Conservation (phyloP, 2,888 invertebrate species). For the Phortica magna region DNA sequence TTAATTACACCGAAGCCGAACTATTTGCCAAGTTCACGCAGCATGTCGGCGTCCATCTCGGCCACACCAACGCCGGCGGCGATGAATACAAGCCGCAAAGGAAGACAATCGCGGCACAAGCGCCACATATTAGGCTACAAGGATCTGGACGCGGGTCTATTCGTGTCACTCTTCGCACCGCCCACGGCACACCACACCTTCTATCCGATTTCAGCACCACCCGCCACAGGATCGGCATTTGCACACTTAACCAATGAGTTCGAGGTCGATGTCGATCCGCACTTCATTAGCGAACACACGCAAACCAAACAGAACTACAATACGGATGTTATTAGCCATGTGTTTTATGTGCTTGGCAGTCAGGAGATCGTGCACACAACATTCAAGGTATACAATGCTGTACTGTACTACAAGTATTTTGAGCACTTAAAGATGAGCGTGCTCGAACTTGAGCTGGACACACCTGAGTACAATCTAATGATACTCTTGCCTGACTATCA, state of each 20-base stretch:
- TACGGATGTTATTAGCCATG: conserved; percentile 75
- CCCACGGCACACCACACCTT: conserved; percentile 48
- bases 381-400: conserved; percentile 87
- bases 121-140: conserved; percentile 68
- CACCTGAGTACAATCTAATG: conserved; percentile 87
- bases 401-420: conserved; percentile 87
- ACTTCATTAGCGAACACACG: conserved; percentile 52
- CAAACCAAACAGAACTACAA: conserved; percentile 68
- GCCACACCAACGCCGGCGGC: conserved; percentile 57
- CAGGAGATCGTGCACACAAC: conserved; percentile 80
- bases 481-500: conserved; percentile 85
- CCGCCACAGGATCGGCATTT: conserved; percentile 46
- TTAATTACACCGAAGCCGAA: conserved; percentile 63
- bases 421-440: conserved; percentile 85
- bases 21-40: conserved; percentile 60
- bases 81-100: conserved; percentile 7
- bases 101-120: conserved; percentile 53
- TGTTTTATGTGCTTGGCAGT: conserved; percentile 74
- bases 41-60: conserved; percentile 35
- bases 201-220: conserved; percentile 43
- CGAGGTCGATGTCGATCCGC: conserved; percentile 60
- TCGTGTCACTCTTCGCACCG: conserved; percentile 65
- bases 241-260: conserved; percentile 62
- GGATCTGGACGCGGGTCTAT: conserved; percentile 69
- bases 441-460: conserved; percentile 88